These are phyloP conservation scores for Petrolisthes manimaculis DNA, from an alignment of 2,888 invertebrate species.

Conservation along the genomic window DNA sequence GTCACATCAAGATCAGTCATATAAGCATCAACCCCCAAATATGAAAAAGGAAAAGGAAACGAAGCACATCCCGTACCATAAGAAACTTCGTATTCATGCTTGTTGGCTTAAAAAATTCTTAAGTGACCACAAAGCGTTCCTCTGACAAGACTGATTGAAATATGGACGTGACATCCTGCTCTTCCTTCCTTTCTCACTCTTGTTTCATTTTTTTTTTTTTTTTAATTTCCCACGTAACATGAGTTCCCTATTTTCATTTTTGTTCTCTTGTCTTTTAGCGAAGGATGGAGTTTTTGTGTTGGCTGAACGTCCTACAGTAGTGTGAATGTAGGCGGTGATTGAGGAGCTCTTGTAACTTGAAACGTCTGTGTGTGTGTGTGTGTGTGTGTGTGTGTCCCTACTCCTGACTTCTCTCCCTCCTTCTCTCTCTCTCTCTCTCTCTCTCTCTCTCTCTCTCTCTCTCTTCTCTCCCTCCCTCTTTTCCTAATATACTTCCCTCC, in stretches of 20 bases:
- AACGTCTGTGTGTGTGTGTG: no score
- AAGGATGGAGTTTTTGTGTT: no score
- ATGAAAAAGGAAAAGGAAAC: background rate
- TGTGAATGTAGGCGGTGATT: no score
- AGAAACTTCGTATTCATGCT: background rate
- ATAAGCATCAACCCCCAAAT: background rate
- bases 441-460: background rate
- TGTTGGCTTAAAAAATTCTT: background rate
- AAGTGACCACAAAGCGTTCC: background rate
- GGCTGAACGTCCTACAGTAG: no score
- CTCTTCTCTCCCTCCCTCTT: background rate
- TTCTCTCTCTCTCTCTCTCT: background rate
- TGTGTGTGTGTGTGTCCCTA: no score
- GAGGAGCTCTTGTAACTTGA: no score
- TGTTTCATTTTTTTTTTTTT: background rate
- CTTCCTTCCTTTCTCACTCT: background rate
- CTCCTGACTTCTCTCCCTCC: background rate
- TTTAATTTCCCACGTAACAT: background rate
- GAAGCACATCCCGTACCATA: background rate
- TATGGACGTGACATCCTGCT: constrained; percentile 47
- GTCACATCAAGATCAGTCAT: no score
- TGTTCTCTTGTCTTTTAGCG: no score
- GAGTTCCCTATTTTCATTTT: background rate
- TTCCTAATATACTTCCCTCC: background rate
- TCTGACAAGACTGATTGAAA: constrained; percentile 34